Percentiles rank a stretch among this genome's conserved stretches.
These are phyloP conservation scores for Pelodiscus sinensis DNA, from an alignment of 2,113 vertebrate species.

Conservation along the genomic window DNA sequence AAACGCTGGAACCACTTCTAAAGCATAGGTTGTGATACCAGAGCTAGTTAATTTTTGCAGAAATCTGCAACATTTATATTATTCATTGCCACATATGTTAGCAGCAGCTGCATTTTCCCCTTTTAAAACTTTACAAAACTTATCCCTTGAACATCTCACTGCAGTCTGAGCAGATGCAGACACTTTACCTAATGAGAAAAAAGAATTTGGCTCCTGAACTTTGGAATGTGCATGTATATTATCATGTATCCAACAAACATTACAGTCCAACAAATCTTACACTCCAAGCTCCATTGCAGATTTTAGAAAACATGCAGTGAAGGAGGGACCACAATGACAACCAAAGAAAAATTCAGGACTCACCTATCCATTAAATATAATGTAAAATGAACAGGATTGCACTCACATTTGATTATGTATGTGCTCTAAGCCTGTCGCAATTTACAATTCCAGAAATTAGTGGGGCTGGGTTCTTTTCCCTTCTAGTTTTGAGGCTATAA, in stretches of 20 bases:
- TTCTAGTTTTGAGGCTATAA: neutral
- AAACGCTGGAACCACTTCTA: neutral
- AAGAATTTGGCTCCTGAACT: neutral
- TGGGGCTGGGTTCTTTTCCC: neutral
- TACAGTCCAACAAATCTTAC: neutral
- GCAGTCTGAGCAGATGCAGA: neutral
- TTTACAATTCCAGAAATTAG: neutral
- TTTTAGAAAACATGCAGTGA: neutral
- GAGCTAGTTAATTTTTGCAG: neutral
- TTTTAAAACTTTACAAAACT: neutral
- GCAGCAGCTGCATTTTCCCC: neutral
- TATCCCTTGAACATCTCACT: neutral
- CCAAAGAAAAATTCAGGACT: neutral
- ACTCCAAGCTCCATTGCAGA: neutral
- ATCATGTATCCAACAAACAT: neutral
- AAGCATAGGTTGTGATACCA: neutral
- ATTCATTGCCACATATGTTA: neutral
- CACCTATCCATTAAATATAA: neutral
- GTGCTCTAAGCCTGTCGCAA: neutral
- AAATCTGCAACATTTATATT: neutral
- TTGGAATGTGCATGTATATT: neutral
- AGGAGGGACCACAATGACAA: neutral
- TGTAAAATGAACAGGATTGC: neutral
- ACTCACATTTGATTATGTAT: neutral
- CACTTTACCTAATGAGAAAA: neutral